Evolutionary conservation across 2,797 vertebrate species (phyloP).

Genomic region (Aulostomus chinensis): DNA sequence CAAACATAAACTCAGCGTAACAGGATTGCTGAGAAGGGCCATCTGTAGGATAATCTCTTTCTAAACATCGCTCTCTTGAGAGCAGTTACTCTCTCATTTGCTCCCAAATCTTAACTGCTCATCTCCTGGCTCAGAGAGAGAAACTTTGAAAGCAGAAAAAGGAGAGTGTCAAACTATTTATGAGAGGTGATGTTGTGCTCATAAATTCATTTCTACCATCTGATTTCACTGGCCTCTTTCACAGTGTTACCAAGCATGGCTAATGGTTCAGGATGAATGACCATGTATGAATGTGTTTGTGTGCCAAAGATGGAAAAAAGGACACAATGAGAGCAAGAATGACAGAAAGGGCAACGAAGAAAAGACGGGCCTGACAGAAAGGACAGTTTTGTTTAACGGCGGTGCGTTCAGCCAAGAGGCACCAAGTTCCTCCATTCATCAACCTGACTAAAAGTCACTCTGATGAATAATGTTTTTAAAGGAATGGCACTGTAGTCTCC

Average conservation of each 20-base stretch:
- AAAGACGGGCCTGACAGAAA: neutral
- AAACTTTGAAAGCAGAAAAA: slow-evolving; percentile 4
- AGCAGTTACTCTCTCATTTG: slow-evolving; percentile 31
- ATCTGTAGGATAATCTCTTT: slow-evolving; percentile 43
- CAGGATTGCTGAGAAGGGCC: slow-evolving; percentile 26
- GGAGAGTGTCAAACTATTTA: slow-evolving; percentile 36
- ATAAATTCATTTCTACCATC: slow-evolving; percentile 41
- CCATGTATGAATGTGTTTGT: slow-evolving; percentile 2
- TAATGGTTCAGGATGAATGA: slow-evolving; percentile 48
- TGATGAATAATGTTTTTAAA: slow-evolving; percentile 41
- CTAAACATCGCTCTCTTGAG: slow-evolving; percentile 32
- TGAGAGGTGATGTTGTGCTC: slow-evolving; percentile 39
- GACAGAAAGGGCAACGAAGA: neutral
- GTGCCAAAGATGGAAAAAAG: slow-evolving; percentile 12
- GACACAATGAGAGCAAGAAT: slow-evolving; percentile 3
- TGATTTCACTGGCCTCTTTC: slow-evolving; percentile 60
- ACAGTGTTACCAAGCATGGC: slow-evolving; percentile 48
- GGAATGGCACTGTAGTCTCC: slow-evolving; percentile 29
- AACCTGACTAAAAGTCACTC: slow-evolving; percentile 30
- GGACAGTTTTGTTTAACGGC: slow-evolving; percentile 1
- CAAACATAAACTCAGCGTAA: slow-evolving; percentile 19
- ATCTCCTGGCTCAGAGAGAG: slow-evolving; percentile 4
- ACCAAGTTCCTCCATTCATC: slow-evolving; percentile 36
- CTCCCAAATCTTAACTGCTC: slow-evolving; percentile 27
- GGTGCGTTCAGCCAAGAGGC: slow-evolving; percentile 17